These are phyloP conservation scores for Vidua chalybeata DNA, from an alignment of 2,113 vertebrate species.

Conservation along the genomic window DNA sequence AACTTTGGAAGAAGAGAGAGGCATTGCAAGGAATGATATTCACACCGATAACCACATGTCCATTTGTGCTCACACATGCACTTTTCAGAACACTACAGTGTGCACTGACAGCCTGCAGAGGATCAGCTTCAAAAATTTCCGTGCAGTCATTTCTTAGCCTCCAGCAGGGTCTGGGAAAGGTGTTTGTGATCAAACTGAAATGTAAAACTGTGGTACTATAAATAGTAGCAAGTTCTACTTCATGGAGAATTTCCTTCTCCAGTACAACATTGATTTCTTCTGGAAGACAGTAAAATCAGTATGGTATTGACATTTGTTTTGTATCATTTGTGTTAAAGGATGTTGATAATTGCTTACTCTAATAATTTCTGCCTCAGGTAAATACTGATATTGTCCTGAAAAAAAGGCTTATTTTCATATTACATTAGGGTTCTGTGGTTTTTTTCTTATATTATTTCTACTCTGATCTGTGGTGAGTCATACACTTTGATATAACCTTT, in stretches of 20 bases:
- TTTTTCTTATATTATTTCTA: background rate
- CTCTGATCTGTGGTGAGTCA: background rate
- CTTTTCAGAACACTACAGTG: background rate
- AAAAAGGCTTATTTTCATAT: background rate
- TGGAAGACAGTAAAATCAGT: background rate
- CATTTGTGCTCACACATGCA: background rate
- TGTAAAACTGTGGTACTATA: background rate
- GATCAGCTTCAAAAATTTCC: background rate
- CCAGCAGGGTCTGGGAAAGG: background rate
- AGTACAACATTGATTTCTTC: background rate
- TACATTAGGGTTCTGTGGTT: accelerated
- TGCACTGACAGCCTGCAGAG: background rate
- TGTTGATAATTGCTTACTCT: background rate
- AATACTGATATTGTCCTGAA: background rate
- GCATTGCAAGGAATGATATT: background rate
- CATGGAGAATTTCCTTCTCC: background rate
- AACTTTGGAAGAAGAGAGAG: background rate
- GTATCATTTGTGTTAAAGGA: background rate
- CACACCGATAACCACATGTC: background rate
- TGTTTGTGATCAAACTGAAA: conserved; percentile 25
- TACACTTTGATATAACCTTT: background rate
- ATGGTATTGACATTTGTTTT: background rate
- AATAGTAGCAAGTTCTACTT: background rate
- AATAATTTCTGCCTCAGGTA: background rate
- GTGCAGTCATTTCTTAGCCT: conserved; percentile 4